Evolutionary conservation across 1,140 invertebrate genomes (phyloP).

Genomic region (Meloidogyne floridensis): DNA sequence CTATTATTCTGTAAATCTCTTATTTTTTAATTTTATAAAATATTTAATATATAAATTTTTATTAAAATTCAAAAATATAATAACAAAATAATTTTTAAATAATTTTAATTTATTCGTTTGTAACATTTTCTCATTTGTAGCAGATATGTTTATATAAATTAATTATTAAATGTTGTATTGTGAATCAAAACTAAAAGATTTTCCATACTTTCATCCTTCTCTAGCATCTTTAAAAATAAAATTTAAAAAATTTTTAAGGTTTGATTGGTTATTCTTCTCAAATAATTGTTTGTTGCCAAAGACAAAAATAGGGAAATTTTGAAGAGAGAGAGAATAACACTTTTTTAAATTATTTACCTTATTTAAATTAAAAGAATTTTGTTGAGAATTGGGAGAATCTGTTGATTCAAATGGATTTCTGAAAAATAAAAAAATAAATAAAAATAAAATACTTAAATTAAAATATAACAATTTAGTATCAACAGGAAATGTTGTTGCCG

Average conservation of each 20-base stretch:
- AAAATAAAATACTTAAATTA: too few relatives aligned
- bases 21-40: too few relatives aligned
- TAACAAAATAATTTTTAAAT: too few relatives aligned
- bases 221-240: neutral
- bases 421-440: neutral
- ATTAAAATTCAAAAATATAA: too few relatives aligned
- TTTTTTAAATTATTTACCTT: neutral
- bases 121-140: neutral
- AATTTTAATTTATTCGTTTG: too few relatives aligned
- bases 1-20: too few relatives aligned
- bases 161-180: neutral
- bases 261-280: too few relatives aligned
- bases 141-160: neutral
- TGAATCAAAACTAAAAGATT: conserved; percentile 7
- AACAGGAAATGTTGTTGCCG: conserved; percentile 5
- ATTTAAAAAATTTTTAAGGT: neutral
- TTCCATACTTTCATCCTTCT: conserved; percentile 9
- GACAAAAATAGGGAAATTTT: too few relatives aligned
- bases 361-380: conserved; percentile 7
- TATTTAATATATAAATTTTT: too few relatives aligned
- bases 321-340: neutral
- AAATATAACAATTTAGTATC: neutral
- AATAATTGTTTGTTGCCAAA: too few relatives aligned
- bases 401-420: conserved; percentile 9
- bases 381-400: neutral